A percentile compares a stretch with the other conserved stretches of the same genome.
These are phyloP conservation scores for Leptocoma aspasia DNA, from an alignment of 2,113 vertebrate species.

Conservation along the genomic window DNA sequence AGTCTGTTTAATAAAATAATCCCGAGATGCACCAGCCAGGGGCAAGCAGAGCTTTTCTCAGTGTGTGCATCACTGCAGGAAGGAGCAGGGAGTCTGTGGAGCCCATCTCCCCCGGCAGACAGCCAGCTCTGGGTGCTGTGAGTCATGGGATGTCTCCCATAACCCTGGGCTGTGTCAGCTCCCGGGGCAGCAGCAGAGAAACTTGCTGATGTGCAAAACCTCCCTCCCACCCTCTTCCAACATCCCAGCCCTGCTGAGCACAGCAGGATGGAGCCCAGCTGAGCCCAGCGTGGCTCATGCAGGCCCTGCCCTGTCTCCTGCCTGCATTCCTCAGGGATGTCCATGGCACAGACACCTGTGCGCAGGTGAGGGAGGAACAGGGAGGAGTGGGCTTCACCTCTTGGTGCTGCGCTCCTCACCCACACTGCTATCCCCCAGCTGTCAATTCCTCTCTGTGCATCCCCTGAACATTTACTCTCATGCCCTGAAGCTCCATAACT, in stretches of 20 bases:
- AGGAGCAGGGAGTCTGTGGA: background rate
- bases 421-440: background rate
- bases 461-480: accelerated
- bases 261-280: background rate
- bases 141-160: accelerated
- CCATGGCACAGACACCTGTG: background rate
- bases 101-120: background rate
- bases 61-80: background rate
- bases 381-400: background rate
- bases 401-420: background rate
- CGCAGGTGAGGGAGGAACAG: background rate
- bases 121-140: background rate
- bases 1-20: background rate
- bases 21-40: background rate
- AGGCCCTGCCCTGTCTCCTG: background rate
- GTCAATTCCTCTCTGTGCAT: accelerated
- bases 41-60: background rate
- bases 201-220: background rate
- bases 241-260: background rate
- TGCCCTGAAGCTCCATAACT: background rate
- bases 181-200: background rate
- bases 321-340: accelerated
- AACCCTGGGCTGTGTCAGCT: background rate
- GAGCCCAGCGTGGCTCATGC: accelerated
- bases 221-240: background rate